Evolutionary conservation across 2,797 vertebrate species (phyloP).

Genomic region (Pelochelys cantorii): DNA sequence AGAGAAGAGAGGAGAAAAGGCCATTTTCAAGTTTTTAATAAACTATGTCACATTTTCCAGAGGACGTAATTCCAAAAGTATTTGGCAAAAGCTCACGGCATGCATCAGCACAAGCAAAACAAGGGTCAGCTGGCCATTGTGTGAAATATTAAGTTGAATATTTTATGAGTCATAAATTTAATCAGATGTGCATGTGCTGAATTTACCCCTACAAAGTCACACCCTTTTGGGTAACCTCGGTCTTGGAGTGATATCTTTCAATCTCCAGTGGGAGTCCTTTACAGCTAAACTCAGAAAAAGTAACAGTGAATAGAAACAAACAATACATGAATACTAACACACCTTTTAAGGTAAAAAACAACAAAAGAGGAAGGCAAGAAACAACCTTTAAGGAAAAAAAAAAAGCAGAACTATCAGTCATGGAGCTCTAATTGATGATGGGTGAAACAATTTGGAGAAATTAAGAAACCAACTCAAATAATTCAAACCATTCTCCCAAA

Average conservation of each 20-base stretch:
- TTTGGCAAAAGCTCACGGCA: conserved; percentile 71
- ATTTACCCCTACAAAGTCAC: conserved; percentile 70
- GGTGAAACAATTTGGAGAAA: conserved; percentile 7
- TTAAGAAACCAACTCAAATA: not conserved
- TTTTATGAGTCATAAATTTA: conserved; percentile 74
- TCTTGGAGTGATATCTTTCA: conserved; percentile 47
- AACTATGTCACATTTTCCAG: conserved; percentile 59
- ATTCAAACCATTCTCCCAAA: not conserved
- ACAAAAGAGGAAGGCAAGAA: conserved; percentile 9
- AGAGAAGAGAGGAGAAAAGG: conserved; percentile 60
- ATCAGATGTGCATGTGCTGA: conserved; percentile 73
- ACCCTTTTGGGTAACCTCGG: conserved; percentile 76
- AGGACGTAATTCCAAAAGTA: conserved; percentile 73
- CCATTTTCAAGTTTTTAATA: conserved; percentile 67
- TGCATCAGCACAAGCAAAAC: conserved; percentile 65
- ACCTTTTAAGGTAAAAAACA: conserved; percentile 67
- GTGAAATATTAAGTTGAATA: conserved; percentile 65
- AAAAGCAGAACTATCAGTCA: not conserved
- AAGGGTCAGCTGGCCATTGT: conserved; percentile 74
- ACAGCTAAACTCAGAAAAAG: conserved; percentile 70
- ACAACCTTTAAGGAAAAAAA: not conserved
- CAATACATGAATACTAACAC: conserved; percentile 59
- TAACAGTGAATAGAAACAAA: conserved; percentile 66
- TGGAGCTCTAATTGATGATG: conserved; percentile 17
- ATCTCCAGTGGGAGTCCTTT: conserved; percentile 61